Percentiles rank a stretch among this genome's conserved stretches.
Conservation (phyloP, 2,888 invertebrate species). For the Helleia helle region DNA sequence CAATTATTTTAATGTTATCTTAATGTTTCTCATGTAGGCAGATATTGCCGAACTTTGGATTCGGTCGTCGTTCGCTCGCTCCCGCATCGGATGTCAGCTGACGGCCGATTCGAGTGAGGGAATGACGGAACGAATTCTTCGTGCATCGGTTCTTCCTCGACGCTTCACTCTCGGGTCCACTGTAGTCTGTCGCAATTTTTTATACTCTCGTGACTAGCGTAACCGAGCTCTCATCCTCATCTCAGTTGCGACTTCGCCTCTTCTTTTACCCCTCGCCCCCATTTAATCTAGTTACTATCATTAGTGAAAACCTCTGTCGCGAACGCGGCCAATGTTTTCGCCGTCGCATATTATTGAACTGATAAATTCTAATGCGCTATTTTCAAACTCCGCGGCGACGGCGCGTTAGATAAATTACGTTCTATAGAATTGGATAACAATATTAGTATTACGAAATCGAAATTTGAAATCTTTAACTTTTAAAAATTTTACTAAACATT, state of each 20-base stretch:
- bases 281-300: conserved; percentile 10
- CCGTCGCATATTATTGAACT: conserved; percentile 10
- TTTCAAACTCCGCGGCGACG: conserved; percentile 6
- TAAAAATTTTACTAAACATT: conserved; percentile 59
- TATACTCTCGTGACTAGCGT: conserved; percentile 61
- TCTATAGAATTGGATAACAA: conserved; percentile 15
- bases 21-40: conserved; percentile 72
- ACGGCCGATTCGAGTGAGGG: conserved; percentile 12
- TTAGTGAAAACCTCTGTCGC: background rate
- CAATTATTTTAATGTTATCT: conserved; percentile 86
- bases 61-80: conserved; percentile 29
- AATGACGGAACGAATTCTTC: conserved; percentile 19
- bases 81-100: background rate
- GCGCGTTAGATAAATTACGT: background rate
- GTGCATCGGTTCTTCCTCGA: conserved; percentile 36
- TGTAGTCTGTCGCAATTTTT: conserved; percentile 66
- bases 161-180: conserved; percentile 60
- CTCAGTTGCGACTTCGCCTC: conserved; percentile 39
- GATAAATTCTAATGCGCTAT: no score
- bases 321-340: conserved; percentile 6
- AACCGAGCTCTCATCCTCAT: conserved; percentile 40
- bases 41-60: conserved; percentile 47
- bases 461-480: conserved; percentile 49
- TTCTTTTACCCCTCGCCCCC: conserved; percentile 28
- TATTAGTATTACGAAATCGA: conserved; percentile 56